phyloP scores from a whole-genome alignment of 2,888 invertebrate species.

The Lumbricus terrestris region DNA sequence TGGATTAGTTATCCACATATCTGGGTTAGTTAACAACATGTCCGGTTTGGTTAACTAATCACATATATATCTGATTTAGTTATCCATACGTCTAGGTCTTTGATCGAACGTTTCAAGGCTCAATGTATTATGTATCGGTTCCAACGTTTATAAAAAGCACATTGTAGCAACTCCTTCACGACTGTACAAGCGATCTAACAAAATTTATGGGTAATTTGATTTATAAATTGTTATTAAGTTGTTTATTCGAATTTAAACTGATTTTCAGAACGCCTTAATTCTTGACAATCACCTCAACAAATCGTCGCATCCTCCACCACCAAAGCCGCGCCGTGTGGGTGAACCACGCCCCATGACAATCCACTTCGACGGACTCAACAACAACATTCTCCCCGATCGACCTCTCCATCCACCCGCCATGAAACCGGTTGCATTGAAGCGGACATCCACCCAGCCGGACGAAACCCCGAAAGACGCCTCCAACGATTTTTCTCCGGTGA shows the following conservation, averaged over 20 bases:
- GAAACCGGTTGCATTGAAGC: neutral
- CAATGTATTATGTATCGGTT: too few relatives aligned
- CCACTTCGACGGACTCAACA: conserved; percentile 4
- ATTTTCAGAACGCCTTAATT: neutral
- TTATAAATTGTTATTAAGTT: too few relatives aligned
- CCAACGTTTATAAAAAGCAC: too few relatives aligned
- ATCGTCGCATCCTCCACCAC: neutral
- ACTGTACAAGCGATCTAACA: too few relatives aligned
- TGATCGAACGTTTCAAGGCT: too few relatives aligned
- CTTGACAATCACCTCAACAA: neutral
- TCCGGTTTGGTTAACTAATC: too few relatives aligned
- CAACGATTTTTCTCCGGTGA: neutral
- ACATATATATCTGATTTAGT: too few relatives aligned
- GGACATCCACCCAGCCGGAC: neutral
- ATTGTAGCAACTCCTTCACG: too few relatives aligned
- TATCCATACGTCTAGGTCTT: too few relatives aligned
- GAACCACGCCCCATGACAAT: neutral
- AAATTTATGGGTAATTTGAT: too few relatives aligned
- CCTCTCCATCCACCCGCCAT: neutral
- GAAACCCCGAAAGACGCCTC: neutral
- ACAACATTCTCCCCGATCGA: neutral
- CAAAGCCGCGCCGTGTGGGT: neutral
- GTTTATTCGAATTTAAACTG: neutral
- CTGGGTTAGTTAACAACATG: too few relatives aligned
- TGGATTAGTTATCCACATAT: too few relatives aligned